Evolutionary conservation across 2,797 vertebrate genomes (phyloP).

Genomic region (Anolis apletophallus): DNA sequence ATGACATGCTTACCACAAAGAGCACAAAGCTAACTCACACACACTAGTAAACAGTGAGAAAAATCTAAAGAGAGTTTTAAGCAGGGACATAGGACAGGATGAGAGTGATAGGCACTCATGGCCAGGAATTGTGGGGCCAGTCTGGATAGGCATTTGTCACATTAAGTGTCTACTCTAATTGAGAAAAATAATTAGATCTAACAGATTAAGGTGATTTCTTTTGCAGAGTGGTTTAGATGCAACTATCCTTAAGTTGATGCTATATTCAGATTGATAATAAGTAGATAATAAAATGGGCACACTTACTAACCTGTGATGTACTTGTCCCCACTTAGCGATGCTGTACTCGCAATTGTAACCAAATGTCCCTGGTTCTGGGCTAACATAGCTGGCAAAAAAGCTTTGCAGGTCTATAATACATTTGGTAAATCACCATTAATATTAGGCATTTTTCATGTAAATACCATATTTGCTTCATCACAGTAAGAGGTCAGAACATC

Average conservation of each 20-base stretch:
- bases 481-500: background rate
- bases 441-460: background rate
- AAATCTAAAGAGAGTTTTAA: no score
- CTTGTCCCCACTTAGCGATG: slow-evolving; percentile 80
- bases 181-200: no score
- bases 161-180: no score
- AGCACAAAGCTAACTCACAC: no score
- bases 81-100: no score
- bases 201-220: background rate
- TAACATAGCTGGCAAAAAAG: slow-evolving; percentile 90
- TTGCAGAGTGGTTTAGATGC: background rate
- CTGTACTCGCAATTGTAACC: slow-evolving; percentile 83
- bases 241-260: background rate
- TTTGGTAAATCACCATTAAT: background rate
- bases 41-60: no score
- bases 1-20: no score
- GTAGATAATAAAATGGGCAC: background rate
- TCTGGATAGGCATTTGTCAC: no score
- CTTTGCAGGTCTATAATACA: slow-evolving; percentile 85
- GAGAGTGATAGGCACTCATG: no score
- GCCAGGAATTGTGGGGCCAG: no score
- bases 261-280: background rate
- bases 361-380: slow-evolving; percentile 87
- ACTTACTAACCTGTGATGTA: slow-evolving; percentile 80
- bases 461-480: background rate